phyloP scores from a whole-genome alignment of 2,113 vertebrate genomes.

The Lophura nycthemera region DNA sequence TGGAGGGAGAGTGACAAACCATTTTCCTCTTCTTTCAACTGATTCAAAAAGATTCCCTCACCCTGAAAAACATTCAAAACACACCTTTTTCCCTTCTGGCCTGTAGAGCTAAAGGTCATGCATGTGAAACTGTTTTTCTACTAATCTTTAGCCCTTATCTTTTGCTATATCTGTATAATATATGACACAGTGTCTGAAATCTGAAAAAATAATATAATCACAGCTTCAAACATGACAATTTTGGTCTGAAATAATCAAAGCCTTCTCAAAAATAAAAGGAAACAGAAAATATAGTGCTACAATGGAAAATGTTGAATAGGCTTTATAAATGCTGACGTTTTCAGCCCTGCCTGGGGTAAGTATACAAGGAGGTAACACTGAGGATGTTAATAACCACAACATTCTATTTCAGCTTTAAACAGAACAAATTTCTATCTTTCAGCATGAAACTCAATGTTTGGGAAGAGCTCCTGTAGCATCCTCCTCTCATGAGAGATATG shows the following conservation, averaged over 20 bases:
- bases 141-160: background rate
- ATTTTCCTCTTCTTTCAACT: background rate
- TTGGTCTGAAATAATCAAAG: slow-evolving; percentile 22
- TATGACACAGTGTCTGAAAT: background rate
- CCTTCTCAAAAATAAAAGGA: slow-evolving; percentile 8
- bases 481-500: background rate
- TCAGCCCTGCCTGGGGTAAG: slow-evolving; percentile 19
- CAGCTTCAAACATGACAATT: slow-evolving; percentile 20
- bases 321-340: slow-evolving; percentile 42
- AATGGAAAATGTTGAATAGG: slow-evolving; percentile 20
- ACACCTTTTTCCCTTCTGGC: rapidly evolving
- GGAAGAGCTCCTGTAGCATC: slow-evolving; percentile 11
- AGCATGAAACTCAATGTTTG: background rate
- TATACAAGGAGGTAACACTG: background rate
- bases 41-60: background rate
- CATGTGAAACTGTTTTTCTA: background rate
- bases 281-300: background rate
- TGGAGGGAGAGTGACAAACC: background rate
- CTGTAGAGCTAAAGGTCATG: background rate
- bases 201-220: background rate
- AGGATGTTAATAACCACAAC: slow-evolving; percentile 50
- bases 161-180: background rate
- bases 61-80: background rate
- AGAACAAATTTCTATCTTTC: background rate
- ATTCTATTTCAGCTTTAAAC: slow-evolving; percentile 41